Conservation (phyloP, 1,140 invertebrate genomes). For the Drosophila virilis region DNA sequence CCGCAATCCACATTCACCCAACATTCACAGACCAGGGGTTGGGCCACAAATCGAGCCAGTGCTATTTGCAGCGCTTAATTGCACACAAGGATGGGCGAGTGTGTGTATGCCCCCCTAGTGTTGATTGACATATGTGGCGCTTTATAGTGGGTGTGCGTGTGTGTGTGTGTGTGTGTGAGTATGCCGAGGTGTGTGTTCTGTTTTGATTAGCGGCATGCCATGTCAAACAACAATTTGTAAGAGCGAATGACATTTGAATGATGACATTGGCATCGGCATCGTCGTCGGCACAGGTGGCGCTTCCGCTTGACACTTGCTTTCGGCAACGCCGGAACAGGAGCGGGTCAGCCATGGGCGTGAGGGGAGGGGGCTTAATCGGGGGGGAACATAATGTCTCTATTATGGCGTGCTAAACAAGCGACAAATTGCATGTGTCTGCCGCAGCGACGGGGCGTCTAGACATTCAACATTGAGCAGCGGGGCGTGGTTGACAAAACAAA, state of each 20-base stretch:
- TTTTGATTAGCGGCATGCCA: constrained; percentile 81
- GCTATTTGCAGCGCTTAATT: constrained; percentile 55
- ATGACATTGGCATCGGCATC: constrained; percentile 57
- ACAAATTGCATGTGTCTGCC: constrained; percentile 64
- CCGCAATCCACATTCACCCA: not conserved
- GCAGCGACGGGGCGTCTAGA: constrained; percentile 21
- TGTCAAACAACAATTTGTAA: constrained; percentile 80
- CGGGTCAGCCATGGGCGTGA: not conserved
- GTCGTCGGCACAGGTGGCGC: constrained; percentile 61
- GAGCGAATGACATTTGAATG: constrained; percentile 74
- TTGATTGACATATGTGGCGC: constrained; percentile 38
- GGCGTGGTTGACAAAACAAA: constrained; percentile 14
- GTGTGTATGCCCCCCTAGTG: constrained; percentile 18
- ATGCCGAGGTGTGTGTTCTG: constrained; percentile 36
- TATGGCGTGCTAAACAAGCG: constrained; percentile 74
- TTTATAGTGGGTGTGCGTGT: constrained; percentile 12
- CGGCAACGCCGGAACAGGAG: constrained; percentile 21
- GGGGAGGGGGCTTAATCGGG: not conserved
- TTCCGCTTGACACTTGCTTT: constrained; percentile 64
- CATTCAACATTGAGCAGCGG: not conserved
- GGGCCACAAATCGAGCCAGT: not conserved
- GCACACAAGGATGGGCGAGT: constrained; percentile 13
- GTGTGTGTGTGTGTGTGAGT: constrained; percentile 13
- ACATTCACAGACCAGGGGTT: not conserved
- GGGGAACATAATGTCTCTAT: constrained; percentile 64